A percentile compares a stretch with the other conserved stretches of the same genome.
Evolutionary conservation across 2,797 vertebrate species (phyloP).

Genomic region (Chanos chanos): DNA sequence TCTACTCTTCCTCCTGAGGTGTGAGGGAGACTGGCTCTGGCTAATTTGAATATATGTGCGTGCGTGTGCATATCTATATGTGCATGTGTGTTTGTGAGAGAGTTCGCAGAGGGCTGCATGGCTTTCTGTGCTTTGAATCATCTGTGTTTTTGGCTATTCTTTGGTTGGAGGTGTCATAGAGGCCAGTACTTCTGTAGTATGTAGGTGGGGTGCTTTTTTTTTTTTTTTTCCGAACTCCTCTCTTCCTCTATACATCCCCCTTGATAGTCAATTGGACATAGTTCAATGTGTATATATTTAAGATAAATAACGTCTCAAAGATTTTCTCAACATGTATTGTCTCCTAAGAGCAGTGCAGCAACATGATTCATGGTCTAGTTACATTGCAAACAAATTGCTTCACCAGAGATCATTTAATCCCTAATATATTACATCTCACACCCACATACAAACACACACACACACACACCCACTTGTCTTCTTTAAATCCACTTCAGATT

Average conservation of each 20-base stretch:
- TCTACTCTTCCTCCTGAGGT: neutral
- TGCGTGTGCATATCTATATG: slow-evolving; percentile 16
- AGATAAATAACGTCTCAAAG: too few relatives aligned
- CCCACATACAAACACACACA: slow-evolving; percentile 4
- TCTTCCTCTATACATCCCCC: too few relatives aligned
- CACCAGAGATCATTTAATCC: neutral
- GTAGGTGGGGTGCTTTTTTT: too few relatives aligned
- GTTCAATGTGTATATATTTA: too few relatives aligned
- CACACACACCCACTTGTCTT: too few relatives aligned
- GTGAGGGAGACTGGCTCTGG: slow-evolving; percentile 12
- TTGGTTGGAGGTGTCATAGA: slow-evolving; percentile 60
- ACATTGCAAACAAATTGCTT: too few relatives aligned
- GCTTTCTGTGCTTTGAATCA: slow-evolving; percentile 57
- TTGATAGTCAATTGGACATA: too few relatives aligned
- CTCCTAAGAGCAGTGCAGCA: too few relatives aligned
- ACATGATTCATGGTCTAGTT: too few relatives aligned
- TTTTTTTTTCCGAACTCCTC: too few relatives aligned
- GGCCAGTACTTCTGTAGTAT: slow-evolving; percentile 46
- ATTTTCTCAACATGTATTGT: too few relatives aligned
- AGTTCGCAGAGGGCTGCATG: slow-evolving; percentile 57
- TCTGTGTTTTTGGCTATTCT: slow-evolving; percentile 48
- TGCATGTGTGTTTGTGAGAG: slow-evolving; percentile 25
- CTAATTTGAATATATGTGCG: slow-evolving; percentile 34
- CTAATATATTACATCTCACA: slow-evolving; percentile 8
- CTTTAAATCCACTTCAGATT: slow-evolving; percentile 16